Conservation (phyloP, 2,113 vertebrate genomes). For the Furnarius figulus region DNA sequence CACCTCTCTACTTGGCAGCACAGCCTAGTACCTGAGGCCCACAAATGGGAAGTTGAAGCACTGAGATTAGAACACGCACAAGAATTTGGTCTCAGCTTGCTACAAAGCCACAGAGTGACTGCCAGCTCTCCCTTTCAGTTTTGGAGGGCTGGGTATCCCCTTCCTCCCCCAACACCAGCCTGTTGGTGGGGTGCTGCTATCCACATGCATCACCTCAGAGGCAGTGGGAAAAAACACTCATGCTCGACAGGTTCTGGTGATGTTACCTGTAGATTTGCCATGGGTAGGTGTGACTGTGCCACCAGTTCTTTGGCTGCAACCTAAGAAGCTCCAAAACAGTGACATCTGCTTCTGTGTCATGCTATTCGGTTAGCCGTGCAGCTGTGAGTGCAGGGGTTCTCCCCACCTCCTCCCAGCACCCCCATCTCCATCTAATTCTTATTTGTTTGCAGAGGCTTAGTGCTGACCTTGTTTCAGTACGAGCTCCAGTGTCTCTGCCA, state of each 20-base stretch:
- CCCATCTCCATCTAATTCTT: background rate
- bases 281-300: background rate
- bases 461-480: background rate
- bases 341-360: background rate
- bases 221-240: background rate
- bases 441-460: background rate
- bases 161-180: background rate
- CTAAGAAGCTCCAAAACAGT: background rate
- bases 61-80: background rate
- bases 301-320: background rate
- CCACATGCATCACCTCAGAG: background rate
- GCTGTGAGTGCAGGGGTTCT: rapidly evolving
- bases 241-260: background rate
- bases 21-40: background rate
- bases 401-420: background rate
- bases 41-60: background rate
- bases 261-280: background rate
- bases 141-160: background rate
- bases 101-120: background rate
- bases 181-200: too few species aligned
- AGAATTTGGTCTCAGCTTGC: background rate
- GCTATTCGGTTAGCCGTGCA: background rate
- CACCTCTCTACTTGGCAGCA: background rate
- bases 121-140: background rate
- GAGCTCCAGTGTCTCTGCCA: background rate